Percentiles rank a stretch among this genome's conserved stretches.
Evolutionary conservation across 2,888 invertebrate species (phyloP).

Genomic region (Leuctra nigra): DNA sequence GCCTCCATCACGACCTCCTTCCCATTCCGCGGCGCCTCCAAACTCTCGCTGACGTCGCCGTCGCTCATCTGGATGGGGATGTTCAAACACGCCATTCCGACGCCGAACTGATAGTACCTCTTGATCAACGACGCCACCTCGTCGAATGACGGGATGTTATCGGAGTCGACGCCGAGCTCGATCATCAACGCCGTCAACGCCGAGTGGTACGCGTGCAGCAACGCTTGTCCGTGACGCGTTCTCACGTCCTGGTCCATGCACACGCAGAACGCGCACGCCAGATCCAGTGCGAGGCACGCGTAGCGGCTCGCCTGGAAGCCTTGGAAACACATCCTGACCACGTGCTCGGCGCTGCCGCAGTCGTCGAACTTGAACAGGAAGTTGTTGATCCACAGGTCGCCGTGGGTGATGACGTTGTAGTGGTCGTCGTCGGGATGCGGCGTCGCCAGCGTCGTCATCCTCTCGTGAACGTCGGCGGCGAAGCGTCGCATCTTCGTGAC

Average conservation of each 20-base stretch:
- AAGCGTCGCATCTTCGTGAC: neutral
- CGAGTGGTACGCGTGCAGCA: constrained; percentile 54
- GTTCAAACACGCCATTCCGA: constrained; percentile 14
- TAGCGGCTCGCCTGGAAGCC: constrained; percentile 35
- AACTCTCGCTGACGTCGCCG: neutral
- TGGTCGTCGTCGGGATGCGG: constrained; percentile 29
- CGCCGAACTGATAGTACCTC: constrained; percentile 8
- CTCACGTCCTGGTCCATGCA: constrained; percentile 55
- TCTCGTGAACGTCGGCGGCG: constrained; percentile 46
- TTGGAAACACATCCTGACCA: constrained; percentile 1
- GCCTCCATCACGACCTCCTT: neutral
- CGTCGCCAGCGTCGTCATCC: constrained; percentile 41
- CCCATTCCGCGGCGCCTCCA: neutral
- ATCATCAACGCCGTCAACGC: constrained; percentile 47
- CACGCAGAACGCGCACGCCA: constrained; percentile 53
- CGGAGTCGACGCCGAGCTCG: constrained; percentile 54
- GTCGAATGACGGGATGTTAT: constrained; percentile 47
- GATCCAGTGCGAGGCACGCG: constrained; percentile 50
- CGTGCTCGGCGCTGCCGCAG: neutral
- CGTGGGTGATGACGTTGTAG: constrained; percentile 56
- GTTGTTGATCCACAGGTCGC: constrained; percentile 72
- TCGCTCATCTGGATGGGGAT: constrained; percentile 10
- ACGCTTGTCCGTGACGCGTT: constrained; percentile 49
- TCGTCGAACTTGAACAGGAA: constrained; percentile 44
- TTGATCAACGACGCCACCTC: constrained; percentile 24